A percentile compares a stretch with the other conserved stretches of the same genome.
Evolutionary conservation across 2,888 invertebrate genomes (phyloP).

Genomic region (Caenorhabditis sp.): DNA sequence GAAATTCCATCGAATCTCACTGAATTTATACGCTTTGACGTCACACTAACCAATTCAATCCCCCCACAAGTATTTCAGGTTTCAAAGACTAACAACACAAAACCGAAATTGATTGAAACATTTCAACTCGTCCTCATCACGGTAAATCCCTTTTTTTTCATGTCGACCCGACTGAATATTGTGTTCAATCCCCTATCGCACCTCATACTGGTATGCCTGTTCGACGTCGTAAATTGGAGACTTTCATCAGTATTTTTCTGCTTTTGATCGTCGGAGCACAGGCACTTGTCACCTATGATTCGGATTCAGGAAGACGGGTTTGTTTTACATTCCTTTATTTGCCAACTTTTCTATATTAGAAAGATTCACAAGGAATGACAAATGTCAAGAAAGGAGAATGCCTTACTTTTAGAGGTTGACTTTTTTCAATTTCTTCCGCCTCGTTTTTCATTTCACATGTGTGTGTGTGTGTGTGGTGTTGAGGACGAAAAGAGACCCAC

Average conservation of each 20-base stretch:
- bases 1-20: too few species aligned
- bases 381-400: too few species aligned
- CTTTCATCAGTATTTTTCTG: constrained; percentile 11
- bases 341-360: too few species aligned
- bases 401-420: too few species aligned
- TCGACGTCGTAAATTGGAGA: constrained; percentile 18
- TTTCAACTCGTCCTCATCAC: too few species aligned
- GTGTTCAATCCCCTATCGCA: constrained; percentile 35
- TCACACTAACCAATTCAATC: neutral
- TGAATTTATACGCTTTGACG: neutral
- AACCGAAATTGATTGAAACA: constrained; percentile 29
- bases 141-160: constrained; percentile 40
- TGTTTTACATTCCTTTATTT: too few species aligned
- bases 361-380: constrained; percentile 5
- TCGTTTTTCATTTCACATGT: too few species aligned
- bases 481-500: too few species aligned
- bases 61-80: constrained; percentile 16
- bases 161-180: constrained; percentile 20
- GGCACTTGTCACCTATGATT: constrained; percentile 44
- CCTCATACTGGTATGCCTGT: constrained; percentile 48
- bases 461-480: too few species aligned
- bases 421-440: too few species aligned
- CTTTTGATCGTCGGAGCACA: constrained; percentile 29
- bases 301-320: constrained; percentile 55
- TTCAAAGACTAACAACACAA: constrained; percentile 41